Percentiles rank a stretch among this genome's conserved stretches.
Evolutionary conservation across 1,140 invertebrate genomes (phyloP).

Genomic region (Marisa cornuarietis): DNA sequence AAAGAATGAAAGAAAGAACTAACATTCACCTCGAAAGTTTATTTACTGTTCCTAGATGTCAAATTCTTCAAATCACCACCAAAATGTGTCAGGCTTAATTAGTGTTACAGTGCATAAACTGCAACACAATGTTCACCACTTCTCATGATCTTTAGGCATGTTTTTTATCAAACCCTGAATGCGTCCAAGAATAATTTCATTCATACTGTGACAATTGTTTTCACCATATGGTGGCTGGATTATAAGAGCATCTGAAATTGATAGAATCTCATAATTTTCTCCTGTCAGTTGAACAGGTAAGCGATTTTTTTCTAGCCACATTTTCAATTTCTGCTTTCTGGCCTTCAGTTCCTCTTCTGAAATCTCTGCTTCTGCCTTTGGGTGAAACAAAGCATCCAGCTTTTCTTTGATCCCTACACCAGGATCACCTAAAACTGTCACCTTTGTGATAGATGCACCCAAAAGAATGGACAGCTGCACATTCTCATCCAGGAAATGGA

Average conservation of each 20-base stretch:
- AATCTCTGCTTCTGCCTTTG: conserved; percentile 26
- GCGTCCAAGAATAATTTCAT: conserved; percentile 63
- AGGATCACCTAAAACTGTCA: conserved; percentile 42
- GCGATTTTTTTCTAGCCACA: conserved; percentile 59
- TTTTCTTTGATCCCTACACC: conserved; percentile 40
- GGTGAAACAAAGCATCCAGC: conserved; percentile 52
- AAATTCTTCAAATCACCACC: neutral
- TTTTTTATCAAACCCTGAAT: conserved; percentile 63
- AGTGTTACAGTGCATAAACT: neutral
- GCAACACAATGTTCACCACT: conserved; percentile 36
- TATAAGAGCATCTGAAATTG: conserved; percentile 55
- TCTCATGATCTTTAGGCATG: conserved; percentile 59
- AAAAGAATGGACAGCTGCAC: conserved; percentile 43
- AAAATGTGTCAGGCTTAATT: neutral
- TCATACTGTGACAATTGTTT: conserved; percentile 59
- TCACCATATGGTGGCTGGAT: conserved; percentile 59
- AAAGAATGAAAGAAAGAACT: too few relatives aligned
- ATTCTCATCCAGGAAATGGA: conserved; percentile 45
- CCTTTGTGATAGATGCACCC: conserved; percentile 44
- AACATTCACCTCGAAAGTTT: too few relatives aligned
- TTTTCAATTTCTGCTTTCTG: conserved; percentile 47
- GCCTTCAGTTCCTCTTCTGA: conserved; percentile 47
- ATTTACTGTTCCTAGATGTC: too few relatives aligned
- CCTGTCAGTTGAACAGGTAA: conserved; percentile 51
- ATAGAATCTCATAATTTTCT: conserved; percentile 43